Conservation (phyloP, 30 jellyfish, hydroid and myxozoan genomes). For the Turritopsis dohrnii region DNA sequence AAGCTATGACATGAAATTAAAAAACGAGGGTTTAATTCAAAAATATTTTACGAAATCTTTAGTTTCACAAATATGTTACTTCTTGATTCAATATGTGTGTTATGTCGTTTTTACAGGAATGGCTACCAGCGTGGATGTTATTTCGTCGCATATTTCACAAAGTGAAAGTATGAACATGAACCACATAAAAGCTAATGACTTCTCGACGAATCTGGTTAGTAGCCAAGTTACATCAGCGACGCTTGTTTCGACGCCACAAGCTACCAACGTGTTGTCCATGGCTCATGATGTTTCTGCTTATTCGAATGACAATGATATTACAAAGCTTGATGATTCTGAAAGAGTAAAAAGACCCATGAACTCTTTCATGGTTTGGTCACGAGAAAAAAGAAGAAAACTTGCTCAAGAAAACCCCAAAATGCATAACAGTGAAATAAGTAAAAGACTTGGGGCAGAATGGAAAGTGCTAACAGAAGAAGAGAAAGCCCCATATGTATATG, state of each 20-base stretch:
- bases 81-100: not conserved
- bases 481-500: constrained; percentile 83
- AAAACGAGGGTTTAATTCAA: constrained; percentile 15
- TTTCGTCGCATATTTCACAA: constrained; percentile 16
- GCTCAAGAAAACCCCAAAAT: constrained; percentile 95
- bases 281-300: constrained; percentile 11
- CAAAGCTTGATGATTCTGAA: constrained; percentile 36
- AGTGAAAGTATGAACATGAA: constrained; percentile 28
- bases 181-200: constrained; percentile 22
- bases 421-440: constrained; percentile 97
- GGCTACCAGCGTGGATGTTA: constrained; percentile 36
- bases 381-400: constrained; percentile 74
- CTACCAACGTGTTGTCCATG: constrained; percentile 7
- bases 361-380: constrained; percentile 98
- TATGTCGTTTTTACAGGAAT: not conserved
- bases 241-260: constrained; percentile 17
- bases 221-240: not conserved
- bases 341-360: constrained; percentile 96
- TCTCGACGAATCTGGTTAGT: constrained; percentile 2
- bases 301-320: constrained; percentile 13
- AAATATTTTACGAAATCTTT: not conserved
- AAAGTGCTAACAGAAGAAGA: constrained; percentile 78
- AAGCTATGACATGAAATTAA: constrained; percentile 15
- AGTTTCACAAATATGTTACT: not conserved
- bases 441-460: constrained; percentile 95